These are phyloP conservation scores for Caenorhabditis sp. DNA, from an alignment of 2,888 invertebrate genomes.

Conservation along the genomic window DNA sequence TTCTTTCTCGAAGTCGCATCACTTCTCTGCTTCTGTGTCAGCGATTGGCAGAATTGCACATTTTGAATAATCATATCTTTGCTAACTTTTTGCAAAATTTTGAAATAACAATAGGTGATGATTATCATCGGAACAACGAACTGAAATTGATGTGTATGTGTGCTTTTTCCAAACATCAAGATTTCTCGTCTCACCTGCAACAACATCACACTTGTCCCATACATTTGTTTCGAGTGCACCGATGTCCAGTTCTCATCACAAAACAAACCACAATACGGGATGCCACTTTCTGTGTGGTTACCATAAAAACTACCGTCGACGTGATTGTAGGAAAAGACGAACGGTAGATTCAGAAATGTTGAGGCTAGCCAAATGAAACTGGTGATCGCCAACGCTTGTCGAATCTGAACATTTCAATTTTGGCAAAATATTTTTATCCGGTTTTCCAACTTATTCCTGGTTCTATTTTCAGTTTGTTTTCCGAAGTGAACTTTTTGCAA, in stretches of 20 bases:
- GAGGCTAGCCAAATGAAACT: conserved; percentile 67
- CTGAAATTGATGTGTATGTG: conserved; percentile 53
- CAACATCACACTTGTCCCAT: conserved; percentile 76
- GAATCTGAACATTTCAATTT: conserved; percentile 37
- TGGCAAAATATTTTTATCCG: not conserved
- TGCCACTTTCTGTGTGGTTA: conserved; percentile 28
- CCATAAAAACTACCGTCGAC: conserved; percentile 71
- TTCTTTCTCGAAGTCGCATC: conserved; percentile 66
- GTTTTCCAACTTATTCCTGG: too few species aligned
- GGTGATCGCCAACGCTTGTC: conserved; percentile 54
- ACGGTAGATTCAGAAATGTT: conserved; percentile 67
- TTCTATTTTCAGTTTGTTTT: too few species aligned
- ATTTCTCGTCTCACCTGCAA: conserved; percentile 52
- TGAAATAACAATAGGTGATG: conserved; percentile 69
- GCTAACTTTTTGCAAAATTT: conserved; percentile 66
- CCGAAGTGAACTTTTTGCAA: too few species aligned
- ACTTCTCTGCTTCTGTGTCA: conserved; percentile 63
- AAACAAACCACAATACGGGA: conserved; percentile 73
- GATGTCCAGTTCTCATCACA: conserved; percentile 80
- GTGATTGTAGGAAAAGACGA: conserved; percentile 65
- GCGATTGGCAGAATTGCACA: conserved; percentile 64
- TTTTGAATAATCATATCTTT: conserved; percentile 69
- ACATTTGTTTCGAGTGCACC: conserved; percentile 80
- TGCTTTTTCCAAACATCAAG: too few species aligned
- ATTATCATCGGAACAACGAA: conserved; percentile 69